Conservation (phyloP, 2,888 invertebrate species). For the Lypha dubia region DNA sequence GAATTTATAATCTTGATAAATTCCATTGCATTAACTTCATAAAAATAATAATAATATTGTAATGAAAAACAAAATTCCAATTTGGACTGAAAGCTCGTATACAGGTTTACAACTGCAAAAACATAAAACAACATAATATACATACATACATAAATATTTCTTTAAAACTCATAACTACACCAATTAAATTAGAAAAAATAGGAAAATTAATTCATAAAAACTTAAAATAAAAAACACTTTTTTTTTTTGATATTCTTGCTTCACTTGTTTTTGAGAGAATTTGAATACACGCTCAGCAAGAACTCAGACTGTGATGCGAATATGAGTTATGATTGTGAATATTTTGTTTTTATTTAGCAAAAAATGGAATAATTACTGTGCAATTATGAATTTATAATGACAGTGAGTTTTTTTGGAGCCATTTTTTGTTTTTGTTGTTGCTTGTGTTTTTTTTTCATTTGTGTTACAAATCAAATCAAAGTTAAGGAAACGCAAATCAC, state of each 20-base stretch:
- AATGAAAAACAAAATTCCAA: constrained; percentile 76
- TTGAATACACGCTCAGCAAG: constrained; percentile 88
- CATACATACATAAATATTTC: too few species aligned
- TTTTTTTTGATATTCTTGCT: constrained; percentile 50
- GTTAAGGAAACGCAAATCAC: constrained; percentile 88
- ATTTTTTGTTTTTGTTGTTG: constrained; percentile 42
- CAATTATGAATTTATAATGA: constrained; percentile 57
- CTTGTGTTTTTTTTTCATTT: not conserved
- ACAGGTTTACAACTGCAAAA: constrained; percentile 22
- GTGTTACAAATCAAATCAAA: constrained; percentile 60
- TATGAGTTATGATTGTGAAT: constrained; percentile 70
- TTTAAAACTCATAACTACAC: constrained; percentile 6
- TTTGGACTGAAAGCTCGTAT: constrained; percentile 82
- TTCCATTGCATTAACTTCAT: not conserved
- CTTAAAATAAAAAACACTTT: constrained; percentile 14
- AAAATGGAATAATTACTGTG: constrained; percentile 64
- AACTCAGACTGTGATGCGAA: constrained; percentile 98
- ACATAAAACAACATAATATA: constrained; percentile 44
- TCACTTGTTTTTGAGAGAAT: constrained; percentile 71
- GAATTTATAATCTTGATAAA: not conserved
- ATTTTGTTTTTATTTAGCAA: constrained; percentile 43
- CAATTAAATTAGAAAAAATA: constrained; percentile 19
- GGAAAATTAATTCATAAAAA: constrained; percentile 19
- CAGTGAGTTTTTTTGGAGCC: constrained; percentile 50
- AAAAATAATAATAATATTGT: constrained; percentile 45